Conservation (phyloP, 1,140 invertebrate species). For the Apis cerana region DNA sequence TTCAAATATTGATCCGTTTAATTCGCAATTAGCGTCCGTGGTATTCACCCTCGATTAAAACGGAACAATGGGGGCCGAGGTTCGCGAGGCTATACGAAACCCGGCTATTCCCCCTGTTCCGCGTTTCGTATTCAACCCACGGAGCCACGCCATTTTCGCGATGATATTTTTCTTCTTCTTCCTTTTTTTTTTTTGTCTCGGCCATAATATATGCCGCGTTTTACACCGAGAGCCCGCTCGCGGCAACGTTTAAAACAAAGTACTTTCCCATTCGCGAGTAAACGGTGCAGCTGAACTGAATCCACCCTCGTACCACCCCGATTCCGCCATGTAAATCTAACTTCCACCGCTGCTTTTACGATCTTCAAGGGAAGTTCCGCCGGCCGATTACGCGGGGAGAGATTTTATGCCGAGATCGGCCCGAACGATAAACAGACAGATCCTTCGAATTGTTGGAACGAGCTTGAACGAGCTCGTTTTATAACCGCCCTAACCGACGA, state of each 20-base stretch:
- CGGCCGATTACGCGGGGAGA: slow-evolving; percentile 6
- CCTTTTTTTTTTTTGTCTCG: background rate
- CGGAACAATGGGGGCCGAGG: slow-evolving; percentile 60
- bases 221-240: slow-evolving; percentile 8
- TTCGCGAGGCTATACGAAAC: slow-evolving; percentile 29
- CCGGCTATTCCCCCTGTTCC: slow-evolving; percentile 23
- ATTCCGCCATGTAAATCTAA: slow-evolving; percentile 33
- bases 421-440: background rate
- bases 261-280: slow-evolving; percentile 38
- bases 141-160: background rate
- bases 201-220: slow-evolving; percentile 31
- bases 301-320: background rate
- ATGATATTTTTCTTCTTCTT: background rate
- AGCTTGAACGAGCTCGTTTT: background rate
- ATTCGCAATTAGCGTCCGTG: background rate
- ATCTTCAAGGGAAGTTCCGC: slow-evolving; percentile 3
- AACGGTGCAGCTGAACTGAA: slow-evolving; percentile 31
- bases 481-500: too few relatives aligned
- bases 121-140: slow-evolving; percentile 6
- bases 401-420: slow-evolving; percentile 6
- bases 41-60: slow-evolving; percentile 63
- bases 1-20: background rate
- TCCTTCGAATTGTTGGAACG: background rate
- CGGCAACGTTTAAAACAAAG: slow-evolving; percentile 46
- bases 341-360: slow-evolving; percentile 24